Percentiles rank a stretch among this genome's conserved stretches.
phyloP scores from a whole-genome alignment of 2,888 invertebrate genomes.

The Phengaris arion region DNA sequence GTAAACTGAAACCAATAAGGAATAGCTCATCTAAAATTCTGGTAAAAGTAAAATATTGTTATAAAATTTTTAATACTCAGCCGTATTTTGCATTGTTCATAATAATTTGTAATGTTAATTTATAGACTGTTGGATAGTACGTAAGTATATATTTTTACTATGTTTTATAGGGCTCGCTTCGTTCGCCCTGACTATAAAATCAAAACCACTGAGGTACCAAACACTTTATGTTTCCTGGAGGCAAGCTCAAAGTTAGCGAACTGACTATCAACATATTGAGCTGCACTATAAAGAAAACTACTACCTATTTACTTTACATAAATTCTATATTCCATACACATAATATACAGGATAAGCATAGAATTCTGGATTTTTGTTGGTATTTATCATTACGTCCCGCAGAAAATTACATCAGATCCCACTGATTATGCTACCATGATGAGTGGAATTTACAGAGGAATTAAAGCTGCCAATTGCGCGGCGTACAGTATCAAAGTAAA shows the following conservation, averaged over 20 bases:
- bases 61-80: too few relatives aligned
- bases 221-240: background rate
- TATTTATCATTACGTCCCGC: slow-evolving; percentile 32
- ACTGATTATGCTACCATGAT: slow-evolving; percentile 38
- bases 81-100: too few relatives aligned
- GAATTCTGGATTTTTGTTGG: slow-evolving; percentile 28
- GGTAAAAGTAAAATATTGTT: too few relatives aligned
- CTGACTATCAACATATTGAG: slow-evolving; percentile 20
- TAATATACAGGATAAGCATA: background rate
- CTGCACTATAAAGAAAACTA: slow-evolving; percentile 38
- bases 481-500: slow-evolving; percentile 37
- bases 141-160: too few relatives aligned
- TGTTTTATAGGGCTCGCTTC: too few relatives aligned
- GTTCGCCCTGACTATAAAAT: too few relatives aligned
- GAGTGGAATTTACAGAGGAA: slow-evolving; percentile 37
- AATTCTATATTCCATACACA: background rate
- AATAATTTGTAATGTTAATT: too few relatives aligned
- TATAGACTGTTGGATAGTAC: too few relatives aligned
- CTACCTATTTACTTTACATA: background rate
- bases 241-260: background rate
- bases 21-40: too few relatives aligned
- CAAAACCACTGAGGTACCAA: too few relatives aligned
- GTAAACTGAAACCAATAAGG: too few relatives aligned
- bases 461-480: slow-evolving; percentile 34
- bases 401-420: slow-evolving; percentile 42